Base-by-base conservation (phyloP, 2,113 vertebrate genomes). In the Saccopteryx leptura region DNA sequence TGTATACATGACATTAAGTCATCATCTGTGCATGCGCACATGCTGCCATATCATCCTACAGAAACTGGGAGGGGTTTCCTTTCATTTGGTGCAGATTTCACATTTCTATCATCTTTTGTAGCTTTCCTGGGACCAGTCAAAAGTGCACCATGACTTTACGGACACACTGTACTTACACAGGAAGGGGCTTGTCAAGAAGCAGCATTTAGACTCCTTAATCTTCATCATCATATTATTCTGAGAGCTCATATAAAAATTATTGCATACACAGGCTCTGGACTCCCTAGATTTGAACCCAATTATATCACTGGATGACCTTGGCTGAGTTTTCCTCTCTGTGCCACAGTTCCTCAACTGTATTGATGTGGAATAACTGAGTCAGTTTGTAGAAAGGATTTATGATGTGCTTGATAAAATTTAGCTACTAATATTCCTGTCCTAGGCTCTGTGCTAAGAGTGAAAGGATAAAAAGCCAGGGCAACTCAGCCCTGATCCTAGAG, bases 181-280 rank as follows among this genome's bases (percentile, higher is more conserved):
- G 54, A 92, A 92, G 87, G n/a, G 46, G 65, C 28, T 85, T 26
- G 18, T 76, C 19, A 28, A 63, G 48, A 79, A 58, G 66, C 71
- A 88, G 74, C 74, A n/a, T 26, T 63, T 63, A 54, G 46, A 19
- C 88, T 26, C 56, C 69, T 48, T 83, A 50, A 48, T 68, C 52
- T 54, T 74, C 81, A 23, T 61, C 72, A 26, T n/a, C 33, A 10
- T 10, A 56, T 78, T 58, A 19, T 63, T 81, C 24, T 17, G n/a
- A 83, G 61, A 92, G 54, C n/a, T 48, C 79, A 60, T n/a, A 3
- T 31, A 91, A 69, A 61, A 48, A 69, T 33, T 56, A 26, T 12
- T 9, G 2, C 33, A 12, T 1, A 7, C 31, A 1, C 0, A 4
- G 10, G 46, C 11, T 46, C 52, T 18, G 4, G 50, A 26, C 18